Evolutionary conservation across 1,140 invertebrate genomes (phyloP), one percentile per base, ranked within the genome.

Genomic region (Diachasmimorpha longicaudata): DNA sequence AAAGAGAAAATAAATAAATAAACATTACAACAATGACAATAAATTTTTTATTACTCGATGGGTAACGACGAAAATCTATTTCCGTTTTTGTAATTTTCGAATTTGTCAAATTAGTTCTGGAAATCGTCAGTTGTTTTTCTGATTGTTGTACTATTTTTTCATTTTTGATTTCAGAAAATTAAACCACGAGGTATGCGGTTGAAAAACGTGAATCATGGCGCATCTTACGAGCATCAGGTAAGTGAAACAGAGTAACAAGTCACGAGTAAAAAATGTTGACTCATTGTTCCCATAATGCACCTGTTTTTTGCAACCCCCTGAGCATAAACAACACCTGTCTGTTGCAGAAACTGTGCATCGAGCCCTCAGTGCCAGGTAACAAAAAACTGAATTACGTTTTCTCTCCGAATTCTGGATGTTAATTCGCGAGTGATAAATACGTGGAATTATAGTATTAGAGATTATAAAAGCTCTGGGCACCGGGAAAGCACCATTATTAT

Each of bases 301-400:
- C 68, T 70, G 68, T 69, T 69, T 44, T 42, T 44, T 44, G 74
- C 74, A 79, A 69, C 73, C 78, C 70, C 79, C 80, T 77, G 77
- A 70, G 46, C 70, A 48, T 70, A 39, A 75, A 76, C 78, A 66
- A 77, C 75, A 75, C 80, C 73, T 83, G 78, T 83, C 66, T 84
- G 83, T 85, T 86, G 70, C 85, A 86, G 85, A 85, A 83, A 72
- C 79, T 74, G 46, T 79, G 52, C 70, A 52, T 78, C 66, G 77
- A 76, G 72, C 76, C 75, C 52, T 72, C 81, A 72, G 70, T 78
- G 70, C 79, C 78, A 83, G 79, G 83, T 85, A 76, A 79, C 39
- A 31, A 42, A 71, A 76, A 14, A 39, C 52, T 10, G 52, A 21
- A 58, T 58, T 6, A 58, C 21, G 13, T 23, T n/a, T 67, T n/a